Base-by-base conservation (phyloP, 2,888 invertebrate genomes). In the Phytoseiulus persimilis region DNA sequence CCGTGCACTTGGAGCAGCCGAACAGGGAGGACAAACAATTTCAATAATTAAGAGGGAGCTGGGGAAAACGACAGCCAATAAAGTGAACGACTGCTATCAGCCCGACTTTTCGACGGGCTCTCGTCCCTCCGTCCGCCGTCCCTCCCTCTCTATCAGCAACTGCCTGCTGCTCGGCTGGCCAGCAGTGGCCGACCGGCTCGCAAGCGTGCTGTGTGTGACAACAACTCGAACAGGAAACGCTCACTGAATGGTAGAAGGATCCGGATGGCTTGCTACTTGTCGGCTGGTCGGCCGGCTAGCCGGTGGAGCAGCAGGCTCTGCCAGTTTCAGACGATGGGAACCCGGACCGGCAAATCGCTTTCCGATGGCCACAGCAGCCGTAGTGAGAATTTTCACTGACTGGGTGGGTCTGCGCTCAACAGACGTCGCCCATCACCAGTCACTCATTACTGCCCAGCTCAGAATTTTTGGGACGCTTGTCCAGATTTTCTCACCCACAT, bases 161-260 rank as follows among this genome's bases (percentile, higher is more conserved):
- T 65, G 65, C 28, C 18, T 28, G 65, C 65, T 65, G 65, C 28
- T 23, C 65, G 65, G 23, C 28, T 3, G 23, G 5, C 28, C 23
- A 23, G 65, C 65, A 65, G 65, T 65, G 65, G 65, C 65, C 28
- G 65, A 28, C 9, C 65, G 65, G 65, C 28, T 65, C 65, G 65
- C 65, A 11, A 65, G 65, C 65, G 65, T 65, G 65, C 65, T 65
- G 65, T 65, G 65, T 65, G 65, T 65, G 65, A 65, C 65, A 65
- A 65, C 65, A 65, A 65, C 65, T 65, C 65, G 65, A 65, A 65
- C 65, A 65, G 65, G 65, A 65, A 65, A 65, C 65, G 65, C 65
- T 65, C 65, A 23, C 28, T 65, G 65, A 65, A 65, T 65, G 65
- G 65, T 65, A 28, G 65, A 65, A 28, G 18, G 65, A 65, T 65